Evolutionary conservation across 2,888 invertebrate genomes (phyloP).

Genomic region (Pseudococcus viburni): DNA sequence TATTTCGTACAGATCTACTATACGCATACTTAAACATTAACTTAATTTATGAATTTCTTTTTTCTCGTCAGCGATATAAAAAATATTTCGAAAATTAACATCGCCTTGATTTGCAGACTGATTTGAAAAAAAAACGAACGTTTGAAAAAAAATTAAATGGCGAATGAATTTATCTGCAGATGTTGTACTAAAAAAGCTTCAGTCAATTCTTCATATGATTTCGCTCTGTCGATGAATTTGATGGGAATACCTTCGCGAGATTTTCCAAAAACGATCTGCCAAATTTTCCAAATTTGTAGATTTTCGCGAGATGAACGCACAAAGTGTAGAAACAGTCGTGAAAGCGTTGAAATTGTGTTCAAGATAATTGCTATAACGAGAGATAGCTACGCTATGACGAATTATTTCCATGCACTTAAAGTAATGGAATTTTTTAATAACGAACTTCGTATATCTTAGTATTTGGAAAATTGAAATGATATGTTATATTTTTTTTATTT

Average conservation of each 20-base stretch:
- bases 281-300: background rate
- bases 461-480: slow-evolving; percentile 62
- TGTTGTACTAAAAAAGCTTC: no score
- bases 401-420: slow-evolving; percentile 59
- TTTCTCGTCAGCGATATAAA: background rate
- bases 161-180: no score
- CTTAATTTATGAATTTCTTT: background rate
- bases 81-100: background rate
- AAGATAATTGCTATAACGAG: slow-evolving; percentile 48
- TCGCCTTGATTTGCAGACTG: background rate
- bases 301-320: background rate
- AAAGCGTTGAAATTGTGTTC: background rate
- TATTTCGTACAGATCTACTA: background rate
- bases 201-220: no score
- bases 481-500: slow-evolving; percentile 62
- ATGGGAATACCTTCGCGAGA: no score
- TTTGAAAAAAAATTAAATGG: no score
- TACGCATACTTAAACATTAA: background rate
- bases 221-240: no score
- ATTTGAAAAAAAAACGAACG: no score
- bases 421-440: slow-evolving; percentile 63
- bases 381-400: slow-evolving; percentile 11
- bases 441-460: slow-evolving; percentile 16
- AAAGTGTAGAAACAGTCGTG: background rate
- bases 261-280: no score